A percentile compares a stretch with the other conserved stretches of the same genome.
Evolutionary conservation across 2,888 invertebrate genomes (phyloP).

Genomic region (Dromius quadrimaculatus): DNA sequence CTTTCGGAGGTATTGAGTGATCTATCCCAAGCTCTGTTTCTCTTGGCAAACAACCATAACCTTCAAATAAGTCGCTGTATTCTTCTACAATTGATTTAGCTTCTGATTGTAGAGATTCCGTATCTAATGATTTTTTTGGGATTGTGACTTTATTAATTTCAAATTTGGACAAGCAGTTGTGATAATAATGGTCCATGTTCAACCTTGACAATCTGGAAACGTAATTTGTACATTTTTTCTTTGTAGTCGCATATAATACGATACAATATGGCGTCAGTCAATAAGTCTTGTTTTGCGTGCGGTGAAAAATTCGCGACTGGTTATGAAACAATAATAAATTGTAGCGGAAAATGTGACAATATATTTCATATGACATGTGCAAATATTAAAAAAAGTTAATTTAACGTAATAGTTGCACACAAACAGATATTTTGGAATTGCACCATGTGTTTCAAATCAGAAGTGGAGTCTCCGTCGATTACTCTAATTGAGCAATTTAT

Average conservation of each 20-base stretch:
- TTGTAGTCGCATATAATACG: conserved; percentile 12
- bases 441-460: too few species aligned
- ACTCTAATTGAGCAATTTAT: too few species aligned
- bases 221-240: not conserved
- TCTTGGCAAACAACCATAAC: conserved; percentile 34
- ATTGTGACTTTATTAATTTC: conserved; percentile 2
- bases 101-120: not conserved
- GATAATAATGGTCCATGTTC: conserved; percentile 12
- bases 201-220: conserved; percentile 15
- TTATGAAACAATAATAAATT: too few species aligned
- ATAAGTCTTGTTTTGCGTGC: too few species aligned
- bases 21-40: conserved; percentile 48
- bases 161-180: not conserved
- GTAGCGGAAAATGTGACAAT: too few species aligned
- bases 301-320: too few species aligned
- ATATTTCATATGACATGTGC: too few species aligned
- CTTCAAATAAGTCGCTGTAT: conserved; percentile 28
- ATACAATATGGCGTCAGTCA: too few species aligned
- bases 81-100: conserved; percentile 26
- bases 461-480: too few species aligned
- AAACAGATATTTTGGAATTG: too few species aligned
- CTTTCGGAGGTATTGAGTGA: conserved; percentile 29
- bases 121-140: not conserved
- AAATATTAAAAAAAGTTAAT: too few species aligned
- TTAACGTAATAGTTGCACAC: too few species aligned